These are phyloP conservation scores for Ondatra zibethicus DNA, from an alignment of 2,113 vertebrate species.

Conservation along the genomic window DNA sequence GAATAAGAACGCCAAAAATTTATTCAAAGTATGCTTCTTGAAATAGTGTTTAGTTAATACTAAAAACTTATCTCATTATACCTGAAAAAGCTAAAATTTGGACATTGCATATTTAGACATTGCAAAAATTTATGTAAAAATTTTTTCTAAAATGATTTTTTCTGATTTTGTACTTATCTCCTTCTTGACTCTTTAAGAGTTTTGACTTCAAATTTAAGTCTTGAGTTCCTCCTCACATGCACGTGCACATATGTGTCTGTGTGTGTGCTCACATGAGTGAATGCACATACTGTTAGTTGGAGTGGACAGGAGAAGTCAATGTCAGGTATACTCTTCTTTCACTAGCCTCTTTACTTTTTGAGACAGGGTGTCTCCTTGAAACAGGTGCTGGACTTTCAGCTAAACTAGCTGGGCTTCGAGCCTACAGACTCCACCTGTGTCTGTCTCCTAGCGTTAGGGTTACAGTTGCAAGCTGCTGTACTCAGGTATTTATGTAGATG, in stretches of 20 bases:
- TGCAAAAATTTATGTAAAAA: neutral
- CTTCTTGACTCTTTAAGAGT: neutral
- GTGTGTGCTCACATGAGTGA: neutral
- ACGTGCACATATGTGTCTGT: too few species aligned
- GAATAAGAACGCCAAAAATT: neutral
- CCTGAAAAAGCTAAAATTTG: neutral
- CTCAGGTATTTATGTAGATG: neutral
- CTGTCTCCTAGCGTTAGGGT: neutral
- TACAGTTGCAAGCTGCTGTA: neutral
- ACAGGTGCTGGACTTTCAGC: neutral
- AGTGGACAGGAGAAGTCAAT: neutral
- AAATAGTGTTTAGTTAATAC: neutral
- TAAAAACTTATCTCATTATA: neutral
- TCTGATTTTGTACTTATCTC: neutral
- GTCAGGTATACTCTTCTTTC: neutral
- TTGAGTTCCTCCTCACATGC: accelerated
- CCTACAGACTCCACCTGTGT: neutral
- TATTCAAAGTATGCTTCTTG: neutral
- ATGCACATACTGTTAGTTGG: neutral
- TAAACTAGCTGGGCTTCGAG: neutral
- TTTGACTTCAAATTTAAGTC: neutral
- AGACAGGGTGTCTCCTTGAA: neutral
- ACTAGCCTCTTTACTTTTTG: neutral
- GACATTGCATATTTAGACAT: neutral
- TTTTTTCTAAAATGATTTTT: neutral